These are phyloP conservation scores for Montipora efflorescens DNA, from an alignment of 64 coral and sea anemone species.

Conservation along the genomic window DNA sequence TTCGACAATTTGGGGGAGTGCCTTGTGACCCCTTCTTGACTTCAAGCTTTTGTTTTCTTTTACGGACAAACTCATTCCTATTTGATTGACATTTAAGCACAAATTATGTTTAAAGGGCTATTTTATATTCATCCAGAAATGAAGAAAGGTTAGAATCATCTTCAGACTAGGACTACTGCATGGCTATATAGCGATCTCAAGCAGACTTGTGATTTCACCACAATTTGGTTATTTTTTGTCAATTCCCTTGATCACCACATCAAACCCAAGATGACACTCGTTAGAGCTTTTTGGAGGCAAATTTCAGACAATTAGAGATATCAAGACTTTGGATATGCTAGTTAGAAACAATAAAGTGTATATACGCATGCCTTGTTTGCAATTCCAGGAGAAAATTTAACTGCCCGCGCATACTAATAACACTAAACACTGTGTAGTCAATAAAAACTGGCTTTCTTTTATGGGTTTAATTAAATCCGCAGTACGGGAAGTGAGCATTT, in stretches of 20 bases:
- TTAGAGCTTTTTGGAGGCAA: slow-evolving; percentile 58
- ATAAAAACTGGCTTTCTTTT: slow-evolving; percentile 68
- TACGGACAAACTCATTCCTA: slow-evolving; percentile 37
- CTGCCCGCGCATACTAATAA: slow-evolving; percentile 46
- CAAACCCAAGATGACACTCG: slow-evolving; percentile 19
- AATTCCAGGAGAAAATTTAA: slow-evolving; percentile 74
- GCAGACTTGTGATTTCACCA: neutral
- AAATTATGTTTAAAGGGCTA: slow-evolving; percentile 65
- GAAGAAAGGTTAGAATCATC: slow-evolving; percentile 22
- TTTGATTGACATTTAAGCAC: slow-evolving; percentile 71
- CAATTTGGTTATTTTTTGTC: no score
- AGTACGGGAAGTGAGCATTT: slow-evolving; percentile 37
- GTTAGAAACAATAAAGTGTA: slow-evolving; percentile 58
- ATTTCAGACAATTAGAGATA: slow-evolving; percentile 69
- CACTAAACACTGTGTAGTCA: slow-evolving; percentile 69
- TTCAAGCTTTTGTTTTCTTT: slow-evolving; percentile 57
- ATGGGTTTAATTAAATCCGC: slow-evolving; percentile 70
- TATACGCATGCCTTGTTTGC: slow-evolving; percentile 17
- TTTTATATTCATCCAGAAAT: slow-evolving; percentile 47
- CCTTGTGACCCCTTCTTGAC: neutral
- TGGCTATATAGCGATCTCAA: neutral
- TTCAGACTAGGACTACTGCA: neutral
- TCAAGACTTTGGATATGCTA: slow-evolving; percentile 43
- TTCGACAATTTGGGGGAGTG: neutral
- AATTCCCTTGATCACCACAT: neutral